Percentiles rank a stretch among this genome's conserved stretches.
phyloP scores from a whole-genome alignment of 92 coral and sea anemone genomes.

The Paragorgia papillata region DNA sequence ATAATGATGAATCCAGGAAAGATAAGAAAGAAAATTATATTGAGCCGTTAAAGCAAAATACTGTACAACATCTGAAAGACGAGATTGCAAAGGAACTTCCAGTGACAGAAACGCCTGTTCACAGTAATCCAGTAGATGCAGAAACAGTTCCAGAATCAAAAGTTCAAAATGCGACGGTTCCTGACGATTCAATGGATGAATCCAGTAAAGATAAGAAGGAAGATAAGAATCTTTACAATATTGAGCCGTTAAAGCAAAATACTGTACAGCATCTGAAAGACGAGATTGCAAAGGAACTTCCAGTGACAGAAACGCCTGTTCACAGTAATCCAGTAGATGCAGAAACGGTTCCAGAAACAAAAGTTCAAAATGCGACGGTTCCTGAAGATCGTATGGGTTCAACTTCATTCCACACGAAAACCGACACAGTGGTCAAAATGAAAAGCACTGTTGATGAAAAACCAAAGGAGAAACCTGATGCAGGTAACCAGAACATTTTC shows the following conservation, averaged over 20 bases:
- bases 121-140: background rate
- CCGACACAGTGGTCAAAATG: too few species aligned
- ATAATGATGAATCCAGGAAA: background rate
- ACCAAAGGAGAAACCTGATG: background rate
- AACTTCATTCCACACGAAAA: background rate
- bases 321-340: background rate
- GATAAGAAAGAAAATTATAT: background rate
- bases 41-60: background rate
- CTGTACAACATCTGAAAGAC: too few species aligned
- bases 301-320: background rate
- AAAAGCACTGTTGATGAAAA: background rate
- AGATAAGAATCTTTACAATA: background rate
- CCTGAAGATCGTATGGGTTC: background rate
- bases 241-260: background rate
- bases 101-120: background rate
- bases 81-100: background rate
- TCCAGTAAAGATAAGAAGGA: background rate
- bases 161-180: background rate
- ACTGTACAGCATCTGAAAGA: too few species aligned
- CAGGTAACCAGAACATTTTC: background rate
- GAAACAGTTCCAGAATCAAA: constrained; percentile 10
- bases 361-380: background rate
- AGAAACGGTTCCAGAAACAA: constrained; percentile 15
- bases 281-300: background rate
- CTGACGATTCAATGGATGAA: background rate